A percentile compares a stretch with the other conserved stretches of the same genome.
These are phyloP conservation scores for Caerostris extrusa DNA, from an alignment of 1,140 invertebrate genomes.

Conservation along the genomic window DNA sequence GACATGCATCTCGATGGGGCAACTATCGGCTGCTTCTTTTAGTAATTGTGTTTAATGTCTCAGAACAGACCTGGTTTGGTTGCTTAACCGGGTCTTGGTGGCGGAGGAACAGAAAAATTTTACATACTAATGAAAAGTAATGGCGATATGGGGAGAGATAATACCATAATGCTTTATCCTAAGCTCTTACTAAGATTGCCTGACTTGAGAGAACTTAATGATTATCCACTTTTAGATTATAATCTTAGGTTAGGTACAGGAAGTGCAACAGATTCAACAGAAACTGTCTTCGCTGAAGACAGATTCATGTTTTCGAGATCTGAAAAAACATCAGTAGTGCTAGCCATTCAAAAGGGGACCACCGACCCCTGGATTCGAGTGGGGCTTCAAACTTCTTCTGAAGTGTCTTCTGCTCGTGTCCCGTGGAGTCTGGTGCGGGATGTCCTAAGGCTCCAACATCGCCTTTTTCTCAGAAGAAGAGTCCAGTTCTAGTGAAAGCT, in stretches of 20 bases:
- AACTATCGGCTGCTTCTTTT: slow-evolving; percentile 83
- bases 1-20: slow-evolving; percentile 83
- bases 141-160: slow-evolving; percentile 81
- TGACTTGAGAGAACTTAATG: slow-evolving; percentile 84
- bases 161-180: slow-evolving; percentile 82
- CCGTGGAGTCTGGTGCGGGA: slow-evolving; percentile 68
- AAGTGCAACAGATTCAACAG: slow-evolving; percentile 80
- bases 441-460: slow-evolving; percentile 70
- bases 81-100: slow-evolving; percentile 80
- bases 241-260: slow-evolving; percentile 81
- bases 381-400: neutral
- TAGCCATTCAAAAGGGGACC: neutral
- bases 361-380: slow-evolving; percentile 35
- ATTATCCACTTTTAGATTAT: slow-evolving; percentile 83
- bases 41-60: slow-evolving; percentile 83
- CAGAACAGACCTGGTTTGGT: slow-evolving; percentile 83
- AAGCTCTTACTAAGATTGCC: slow-evolving; percentile 83
- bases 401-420: neutral
- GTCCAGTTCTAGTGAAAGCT: slow-evolving; percentile 78
- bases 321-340: neutral
- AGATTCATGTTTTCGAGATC: slow-evolving; percentile 74
- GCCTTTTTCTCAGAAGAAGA: slow-evolving; percentile 76
- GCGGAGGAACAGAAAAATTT: slow-evolving; percentile 83
- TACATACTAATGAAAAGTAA: slow-evolving; percentile 82
- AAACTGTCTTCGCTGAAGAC: slow-evolving; percentile 79